phyloP scores from a whole-genome alignment of 2,113 vertebrate genomes.

The Parus major region DNA sequence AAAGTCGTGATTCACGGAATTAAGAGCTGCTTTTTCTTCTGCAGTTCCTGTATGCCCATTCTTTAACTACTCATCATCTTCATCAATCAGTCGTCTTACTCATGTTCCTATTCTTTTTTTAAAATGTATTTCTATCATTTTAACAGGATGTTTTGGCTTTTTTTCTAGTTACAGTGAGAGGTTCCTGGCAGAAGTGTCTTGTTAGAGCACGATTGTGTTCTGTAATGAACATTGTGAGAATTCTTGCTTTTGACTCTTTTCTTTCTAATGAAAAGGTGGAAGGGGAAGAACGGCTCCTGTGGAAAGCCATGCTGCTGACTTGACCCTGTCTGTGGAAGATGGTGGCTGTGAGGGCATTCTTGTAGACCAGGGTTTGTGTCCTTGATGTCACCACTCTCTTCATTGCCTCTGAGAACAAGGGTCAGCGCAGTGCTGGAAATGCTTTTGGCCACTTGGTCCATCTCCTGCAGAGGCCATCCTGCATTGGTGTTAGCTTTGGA shows the following conservation, averaged over 20 bases:
- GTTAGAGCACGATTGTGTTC: background rate
- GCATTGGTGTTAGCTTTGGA: rapidly evolving
- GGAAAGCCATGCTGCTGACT: background rate
- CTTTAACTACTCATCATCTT: background rate
- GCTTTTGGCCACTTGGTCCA: background rate
- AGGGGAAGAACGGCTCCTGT: background rate
- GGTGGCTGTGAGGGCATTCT: background rate
- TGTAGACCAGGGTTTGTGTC: background rate
- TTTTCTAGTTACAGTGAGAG: background rate
- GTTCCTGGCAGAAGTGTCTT: background rate
- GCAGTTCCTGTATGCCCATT: background rate
- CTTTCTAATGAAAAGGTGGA: background rate
- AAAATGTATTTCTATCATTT: background rate
- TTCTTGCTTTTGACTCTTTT: background rate
- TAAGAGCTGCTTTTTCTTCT: background rate
- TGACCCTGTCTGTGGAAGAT: background rate
- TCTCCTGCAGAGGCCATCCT: background rate
- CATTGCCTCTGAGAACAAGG: rapidly evolving
- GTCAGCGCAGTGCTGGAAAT: background rate
- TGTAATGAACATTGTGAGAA: background rate
- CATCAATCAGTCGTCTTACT: background rate
- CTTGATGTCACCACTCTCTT: background rate
- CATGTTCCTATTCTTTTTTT: rapidly evolving
- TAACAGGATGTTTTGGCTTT: background rate
- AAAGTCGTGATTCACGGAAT: background rate